A percentile compares a stretch with the other conserved stretches of the same genome.
Conservation (phyloP, 2,888 invertebrate genomes). For the Ceraclea dissimilis region DNA sequence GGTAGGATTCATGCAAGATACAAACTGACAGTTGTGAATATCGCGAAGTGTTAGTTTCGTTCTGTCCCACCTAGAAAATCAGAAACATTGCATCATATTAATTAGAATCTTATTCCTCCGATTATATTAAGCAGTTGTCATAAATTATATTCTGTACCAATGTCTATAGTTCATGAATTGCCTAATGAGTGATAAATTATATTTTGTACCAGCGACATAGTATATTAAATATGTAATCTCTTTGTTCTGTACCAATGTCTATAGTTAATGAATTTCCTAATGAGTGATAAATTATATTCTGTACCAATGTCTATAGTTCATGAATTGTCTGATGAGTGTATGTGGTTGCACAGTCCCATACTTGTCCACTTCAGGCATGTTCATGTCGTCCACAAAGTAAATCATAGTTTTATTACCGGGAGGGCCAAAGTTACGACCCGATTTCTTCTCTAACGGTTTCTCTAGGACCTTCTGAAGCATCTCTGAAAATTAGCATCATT, state of each 20-base stretch:
- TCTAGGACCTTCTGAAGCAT: conserved; percentile 84
- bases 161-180: conserved; percentile 92
- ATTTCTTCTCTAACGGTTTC: conserved; percentile 90
- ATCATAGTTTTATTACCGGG: conserved; percentile 88
- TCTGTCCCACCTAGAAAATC: conserved; percentile 67
- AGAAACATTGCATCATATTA: neutral
- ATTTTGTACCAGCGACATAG: no score
- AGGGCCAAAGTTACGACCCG: conserved; percentile 88
- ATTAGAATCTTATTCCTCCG: no score
- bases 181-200: conserved; percentile 78
- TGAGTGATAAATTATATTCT: no score
- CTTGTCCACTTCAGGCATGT: conserved; percentile 93
- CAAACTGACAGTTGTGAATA: conserved; percentile 88
- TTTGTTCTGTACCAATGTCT: no score
- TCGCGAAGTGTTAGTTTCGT: conserved; percentile 80
- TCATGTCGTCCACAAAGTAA: conserved; percentile 93
- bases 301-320: conserved; percentile 91
- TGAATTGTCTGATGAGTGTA: conserved; percentile 83
- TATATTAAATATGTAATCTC: no score
- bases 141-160: conserved; percentile 51
- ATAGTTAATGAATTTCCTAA: no score
- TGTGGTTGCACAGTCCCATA: conserved; percentile 95
- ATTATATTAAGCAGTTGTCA: no score
- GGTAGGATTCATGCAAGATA: conserved; percentile 95
- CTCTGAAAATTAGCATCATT: conserved; percentile 49